Conservation (phyloP, 2,888 invertebrate genomes). For the Tortrix viridana region DNA sequence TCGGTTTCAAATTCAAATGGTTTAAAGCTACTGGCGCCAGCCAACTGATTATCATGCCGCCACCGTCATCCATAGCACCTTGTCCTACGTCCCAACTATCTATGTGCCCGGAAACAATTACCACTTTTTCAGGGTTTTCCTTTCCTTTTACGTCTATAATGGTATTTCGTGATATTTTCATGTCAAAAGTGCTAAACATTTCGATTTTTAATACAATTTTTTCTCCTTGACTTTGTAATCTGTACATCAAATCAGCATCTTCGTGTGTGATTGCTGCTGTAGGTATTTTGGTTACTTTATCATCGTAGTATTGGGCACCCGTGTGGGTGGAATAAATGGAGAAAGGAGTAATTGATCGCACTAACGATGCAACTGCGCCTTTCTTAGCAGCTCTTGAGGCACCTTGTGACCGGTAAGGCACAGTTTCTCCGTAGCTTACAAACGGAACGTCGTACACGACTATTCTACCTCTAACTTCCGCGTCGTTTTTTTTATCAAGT, state of each 20-base stretch:
- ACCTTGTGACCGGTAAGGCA: constrained; percentile 85
- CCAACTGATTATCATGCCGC: constrained; percentile 92
- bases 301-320: constrained; percentile 86
- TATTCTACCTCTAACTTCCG: constrained; percentile 87
- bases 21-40: constrained; percentile 88
- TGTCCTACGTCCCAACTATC: constrained; percentile 96
- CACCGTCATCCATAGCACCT: constrained; percentile 95
- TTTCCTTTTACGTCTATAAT: constrained; percentile 87
- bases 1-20: constrained; percentile 85
- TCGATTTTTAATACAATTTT: constrained; percentile 75
- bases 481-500: constrained; percentile 74
- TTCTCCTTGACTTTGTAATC: constrained; percentile 83
- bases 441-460: constrained; percentile 89
- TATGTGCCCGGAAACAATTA: constrained; percentile 92
- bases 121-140: constrained; percentile 75
- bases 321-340: constrained; percentile 91
- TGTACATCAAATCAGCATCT: constrained; percentile 88
- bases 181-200: constrained; percentile 85
- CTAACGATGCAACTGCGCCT: constrained; percentile 89
- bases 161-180: constrained; percentile 87
- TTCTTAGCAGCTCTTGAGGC: constrained; percentile 87
- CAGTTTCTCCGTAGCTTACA: constrained; percentile 86
- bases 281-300: constrained; percentile 86
- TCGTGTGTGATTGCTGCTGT: constrained; percentile 90
- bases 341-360: constrained; percentile 89